A percentile compares a stretch with the other conserved stretches of the same genome.
phyloP scores from a whole-genome alignment of 2,888 invertebrate species.

The Latheticus oryzae region DNA sequence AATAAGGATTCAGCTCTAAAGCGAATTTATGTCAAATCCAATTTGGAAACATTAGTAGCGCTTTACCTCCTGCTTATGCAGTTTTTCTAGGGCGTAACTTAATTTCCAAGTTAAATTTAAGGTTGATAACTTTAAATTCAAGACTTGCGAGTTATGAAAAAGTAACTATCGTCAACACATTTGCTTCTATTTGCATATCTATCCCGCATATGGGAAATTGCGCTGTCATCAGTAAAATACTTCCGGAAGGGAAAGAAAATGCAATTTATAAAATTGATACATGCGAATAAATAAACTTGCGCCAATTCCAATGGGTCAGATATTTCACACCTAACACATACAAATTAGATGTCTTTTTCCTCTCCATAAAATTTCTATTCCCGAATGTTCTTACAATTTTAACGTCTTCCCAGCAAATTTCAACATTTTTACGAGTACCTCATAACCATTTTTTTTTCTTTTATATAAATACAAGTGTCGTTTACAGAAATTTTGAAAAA shows the following conservation, averaged over 20 bases:
- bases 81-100: background rate
- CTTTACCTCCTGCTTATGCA: constrained; percentile 3
- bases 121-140: no score
- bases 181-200: constrained; percentile 18
- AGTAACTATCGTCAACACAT: no score
- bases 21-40: constrained; percentile 1
- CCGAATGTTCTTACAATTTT: no score
- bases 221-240: constrained; percentile 25
- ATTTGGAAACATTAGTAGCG: background rate
- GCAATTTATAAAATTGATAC: constrained; percentile 26
- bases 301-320: constrained; percentile 6
- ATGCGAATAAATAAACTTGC: constrained; percentile 17
- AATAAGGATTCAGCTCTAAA: background rate
- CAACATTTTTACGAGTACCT: background rate
- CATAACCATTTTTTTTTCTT: background rate
- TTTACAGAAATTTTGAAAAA: background rate
- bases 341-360: background rate
- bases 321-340: constrained; percentile 15
- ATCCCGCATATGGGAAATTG: constrained; percentile 15
- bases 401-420: no score
- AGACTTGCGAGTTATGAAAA: no score
- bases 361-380: no score
- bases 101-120: constrained; percentile 2
- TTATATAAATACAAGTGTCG: background rate
- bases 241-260: constrained; percentile 17